phyloP scores from a whole-genome alignment of 2,113 vertebrate species.

The Myanophis thanlyinensis region DNA sequence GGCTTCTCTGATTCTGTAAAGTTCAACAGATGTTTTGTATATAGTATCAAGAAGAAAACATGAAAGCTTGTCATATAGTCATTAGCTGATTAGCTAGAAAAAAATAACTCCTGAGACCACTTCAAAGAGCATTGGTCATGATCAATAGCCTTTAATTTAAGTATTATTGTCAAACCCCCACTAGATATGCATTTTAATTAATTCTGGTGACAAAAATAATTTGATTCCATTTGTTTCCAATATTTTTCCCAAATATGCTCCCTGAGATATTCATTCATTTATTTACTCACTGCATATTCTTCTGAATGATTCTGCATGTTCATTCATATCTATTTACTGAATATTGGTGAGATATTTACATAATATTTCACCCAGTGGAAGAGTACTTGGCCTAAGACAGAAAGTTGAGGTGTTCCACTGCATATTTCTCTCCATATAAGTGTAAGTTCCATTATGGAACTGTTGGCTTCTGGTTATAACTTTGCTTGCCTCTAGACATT shows the following conservation, averaged over 20 bases:
- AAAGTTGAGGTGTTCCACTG: background rate
- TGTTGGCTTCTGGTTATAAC: background rate
- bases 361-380: background rate
- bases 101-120: constrained; percentile 34
- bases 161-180: background rate
- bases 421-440: background rate
- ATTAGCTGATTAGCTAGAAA: constrained; percentile 11
- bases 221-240: background rate
- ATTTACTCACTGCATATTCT: background rate
- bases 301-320: background rate
- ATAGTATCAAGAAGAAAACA: constrained; percentile 9
- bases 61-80: constrained; percentile 12
- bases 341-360: background rate
- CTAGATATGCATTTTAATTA: background rate
- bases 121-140: constrained; percentile 35
- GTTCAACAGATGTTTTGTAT: constrained; percentile 39
- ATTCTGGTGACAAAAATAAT: background rate
- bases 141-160: constrained; percentile 34
- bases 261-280: background rate
- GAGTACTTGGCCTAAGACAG: background rate
- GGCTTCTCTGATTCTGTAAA: constrained; percentile 31
- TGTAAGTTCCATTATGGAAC: background rate
- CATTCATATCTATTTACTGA: background rate
- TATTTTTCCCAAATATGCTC: background rate
- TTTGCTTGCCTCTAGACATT: background rate